These are phyloP conservation scores for Heptranchias perlo DNA, from an alignment of 2,113 vertebrate genomes.

Conservation along the genomic window DNA sequence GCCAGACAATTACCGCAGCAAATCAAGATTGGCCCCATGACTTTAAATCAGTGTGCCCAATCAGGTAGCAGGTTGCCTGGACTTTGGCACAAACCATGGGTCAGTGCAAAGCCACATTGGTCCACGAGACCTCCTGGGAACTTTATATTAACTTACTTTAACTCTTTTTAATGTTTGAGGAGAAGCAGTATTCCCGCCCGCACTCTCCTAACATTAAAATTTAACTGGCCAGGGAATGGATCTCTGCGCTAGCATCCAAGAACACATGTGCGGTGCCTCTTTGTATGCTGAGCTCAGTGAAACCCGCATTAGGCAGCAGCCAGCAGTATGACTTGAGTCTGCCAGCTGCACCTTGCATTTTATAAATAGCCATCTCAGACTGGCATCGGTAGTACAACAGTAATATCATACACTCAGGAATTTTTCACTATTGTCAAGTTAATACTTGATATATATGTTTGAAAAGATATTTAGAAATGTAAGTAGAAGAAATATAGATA, in stretches of 20 bases:
- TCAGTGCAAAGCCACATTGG: neutral
- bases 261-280: neutral
- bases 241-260: neutral
- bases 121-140: neutral
- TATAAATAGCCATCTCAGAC: neutral
- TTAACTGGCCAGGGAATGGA: neutral
- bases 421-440: neutral
- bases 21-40: no score
- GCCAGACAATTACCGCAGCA: no score
- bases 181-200: neutral
- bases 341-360: neutral
- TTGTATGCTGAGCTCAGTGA: neutral
- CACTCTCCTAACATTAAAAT: neutral
- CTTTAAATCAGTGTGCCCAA: no score
- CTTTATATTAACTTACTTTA: neutral
- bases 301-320: neutral
- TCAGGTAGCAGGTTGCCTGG: no score
- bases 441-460: neutral
- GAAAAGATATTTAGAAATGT: constrained; percentile 19
- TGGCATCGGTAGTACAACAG: neutral
- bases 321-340: neutral
- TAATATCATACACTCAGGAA: neutral
- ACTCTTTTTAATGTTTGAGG: neutral
- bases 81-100: no score
- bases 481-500: neutral